These are phyloP conservation scores for Eospalax fontanierii DNA, from an alignment of 2,797 vertebrate genomes.

Conservation along the genomic window DNA sequence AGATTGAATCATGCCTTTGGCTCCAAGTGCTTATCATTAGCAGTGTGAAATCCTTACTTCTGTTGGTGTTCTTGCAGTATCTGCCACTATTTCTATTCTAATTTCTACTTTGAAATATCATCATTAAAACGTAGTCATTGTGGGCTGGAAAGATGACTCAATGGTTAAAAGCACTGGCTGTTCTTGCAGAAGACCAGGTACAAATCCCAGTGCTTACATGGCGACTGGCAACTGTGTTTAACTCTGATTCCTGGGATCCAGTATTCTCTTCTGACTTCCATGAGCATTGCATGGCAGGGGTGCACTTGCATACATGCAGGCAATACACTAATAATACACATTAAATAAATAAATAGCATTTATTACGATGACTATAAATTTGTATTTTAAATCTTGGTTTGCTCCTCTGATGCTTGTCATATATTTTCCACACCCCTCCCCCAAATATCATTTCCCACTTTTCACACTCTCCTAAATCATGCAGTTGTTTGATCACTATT, in stretches of 20 bases:
- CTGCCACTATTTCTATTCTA: slow-evolving; percentile 3
- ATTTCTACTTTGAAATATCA: neutral
- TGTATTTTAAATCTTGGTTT: neutral
- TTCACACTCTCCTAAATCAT: neutral
- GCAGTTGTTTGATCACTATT: neutral
- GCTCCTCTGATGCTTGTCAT: neutral
- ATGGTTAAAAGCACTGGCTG: too few relatives aligned
- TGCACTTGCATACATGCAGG: too few relatives aligned
- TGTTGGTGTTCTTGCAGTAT: neutral
- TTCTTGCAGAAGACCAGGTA: too few relatives aligned
- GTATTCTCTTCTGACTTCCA: too few relatives aligned
- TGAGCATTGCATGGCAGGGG: too few relatives aligned
- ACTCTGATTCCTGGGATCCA: too few relatives aligned
- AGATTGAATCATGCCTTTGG: neutral
- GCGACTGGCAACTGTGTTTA: too few relatives aligned
- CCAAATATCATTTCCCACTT: neutral
- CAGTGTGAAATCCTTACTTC: too few relatives aligned
- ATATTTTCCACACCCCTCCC: neutral
- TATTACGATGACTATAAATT: neutral
- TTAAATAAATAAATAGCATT: too few relatives aligned
- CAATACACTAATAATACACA: too few relatives aligned
- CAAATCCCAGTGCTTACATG: too few relatives aligned
- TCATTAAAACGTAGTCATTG: neutral
- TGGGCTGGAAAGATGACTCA: neutral
- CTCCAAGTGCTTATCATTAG: too few relatives aligned